phyloP scores from a whole-genome alignment of 2,113 vertebrate genomes.

The Psammodynastes pulverulentus region DNA sequence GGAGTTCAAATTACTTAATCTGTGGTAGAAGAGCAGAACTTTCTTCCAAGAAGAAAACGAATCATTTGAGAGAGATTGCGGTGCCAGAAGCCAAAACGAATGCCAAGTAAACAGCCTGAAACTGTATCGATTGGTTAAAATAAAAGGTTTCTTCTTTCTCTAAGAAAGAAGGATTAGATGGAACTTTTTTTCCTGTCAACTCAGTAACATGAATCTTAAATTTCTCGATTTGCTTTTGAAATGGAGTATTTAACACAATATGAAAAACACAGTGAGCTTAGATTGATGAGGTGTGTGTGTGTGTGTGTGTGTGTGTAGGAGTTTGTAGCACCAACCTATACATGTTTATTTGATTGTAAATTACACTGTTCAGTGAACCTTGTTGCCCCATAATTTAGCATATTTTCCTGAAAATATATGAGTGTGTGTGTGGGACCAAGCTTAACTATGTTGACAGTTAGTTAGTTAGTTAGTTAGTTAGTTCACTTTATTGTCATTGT shows the following conservation, averaged over 20 bases:
- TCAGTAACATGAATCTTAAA: not conserved
- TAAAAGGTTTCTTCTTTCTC: not conserved
- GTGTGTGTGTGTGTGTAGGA: not conserved
- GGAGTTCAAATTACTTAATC: not conserved
- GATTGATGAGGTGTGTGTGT: not conserved
- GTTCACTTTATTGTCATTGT: no score
- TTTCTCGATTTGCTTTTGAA: not conserved
- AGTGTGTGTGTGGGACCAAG: not conserved
- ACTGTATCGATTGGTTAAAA: not conserved
- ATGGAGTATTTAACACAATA: not conserved
- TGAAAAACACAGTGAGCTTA: not conserved
- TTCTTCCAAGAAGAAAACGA: not conserved
- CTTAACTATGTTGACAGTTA: not conserved
- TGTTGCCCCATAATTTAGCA: not conserved
- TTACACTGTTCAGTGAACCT: not conserved
- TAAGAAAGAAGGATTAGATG: not conserved
- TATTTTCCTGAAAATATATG: not conserved
- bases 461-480: no score
- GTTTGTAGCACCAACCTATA: not conserved
- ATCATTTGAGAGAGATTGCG: not conserved
- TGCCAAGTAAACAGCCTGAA: not conserved
- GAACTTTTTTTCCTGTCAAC: not conserved
- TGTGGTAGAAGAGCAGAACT: fast-evolving
- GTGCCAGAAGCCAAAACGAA: not conserved
- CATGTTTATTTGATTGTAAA: not conserved